Base-by-base conservation (phyloP, 2,113 vertebrate species). In the Ascaphus truei region DNA sequence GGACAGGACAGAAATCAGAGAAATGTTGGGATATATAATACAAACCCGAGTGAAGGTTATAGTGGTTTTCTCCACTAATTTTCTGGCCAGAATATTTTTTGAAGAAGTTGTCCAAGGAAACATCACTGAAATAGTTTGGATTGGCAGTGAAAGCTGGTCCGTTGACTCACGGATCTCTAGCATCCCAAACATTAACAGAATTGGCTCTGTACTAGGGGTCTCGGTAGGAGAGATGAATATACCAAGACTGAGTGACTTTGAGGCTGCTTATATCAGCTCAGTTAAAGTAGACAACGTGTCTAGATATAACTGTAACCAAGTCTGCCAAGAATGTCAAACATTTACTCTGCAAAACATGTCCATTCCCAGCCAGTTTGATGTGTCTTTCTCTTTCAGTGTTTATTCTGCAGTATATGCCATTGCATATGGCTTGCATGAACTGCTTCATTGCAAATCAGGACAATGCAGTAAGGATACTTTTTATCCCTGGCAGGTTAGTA, bases 51-150 rank as follows among this genome's bases (percentile, higher is more conserved):
- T 90, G 73, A 63, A 62, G 0, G 62, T 87, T 0, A 74, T 91
- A 22, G n/a, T 95, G 0, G 71, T 91, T 8, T 90, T 85, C 9
- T 45, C 88, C 1, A 34, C 3, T 3, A 52, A 53, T 20, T 2
- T 0, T 1, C 67, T 16, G 0, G 84, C 77, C 7, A 25, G 25
- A 25, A 16, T 58, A 0, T 80, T 95, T 62, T 86, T 95, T 0
- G 1, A 76, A n/a, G 75, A 81, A 0, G 90, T 89, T 30, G 62
- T 93, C n/a, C 65, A 76, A 71, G 61, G 71, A 18, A 90, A 92
- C 0, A 1, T 94, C 47, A 89, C 75, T 0, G 77, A 79, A 43
- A 93, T 90, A 66, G 91, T 95, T 34, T 94, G 94, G 94, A 80
- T 95, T 0, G 92, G 88, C 25, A 83, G 85, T 0, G 92, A 95